Conservation (phyloP, 2,888 invertebrate genomes). For the Phyto melanocephala region DNA sequence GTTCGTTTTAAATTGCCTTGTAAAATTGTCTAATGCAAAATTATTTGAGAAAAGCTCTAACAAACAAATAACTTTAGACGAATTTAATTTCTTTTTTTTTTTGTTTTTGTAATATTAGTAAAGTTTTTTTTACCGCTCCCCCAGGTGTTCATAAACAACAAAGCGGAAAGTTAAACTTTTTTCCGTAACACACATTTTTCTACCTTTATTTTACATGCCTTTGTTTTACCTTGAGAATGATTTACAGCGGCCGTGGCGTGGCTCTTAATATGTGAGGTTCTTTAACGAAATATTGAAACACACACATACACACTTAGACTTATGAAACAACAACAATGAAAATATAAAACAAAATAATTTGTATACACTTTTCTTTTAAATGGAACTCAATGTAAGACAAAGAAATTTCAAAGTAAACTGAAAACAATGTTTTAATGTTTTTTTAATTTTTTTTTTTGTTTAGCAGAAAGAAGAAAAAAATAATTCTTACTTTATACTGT, state of each 20-base stretch:
- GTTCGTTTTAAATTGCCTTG: no score
- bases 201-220: not conserved
- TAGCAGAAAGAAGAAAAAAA: constrained; percentile 2
- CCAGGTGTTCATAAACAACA: not conserved
- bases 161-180: not conserved
- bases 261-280: constrained; percentile 73
- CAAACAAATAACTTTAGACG: no score
- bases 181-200: not conserved
- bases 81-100: no score
- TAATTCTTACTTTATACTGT: constrained; percentile 31
- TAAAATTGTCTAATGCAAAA: no score
- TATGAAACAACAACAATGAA: not conserved
- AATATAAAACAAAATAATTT: constrained; percentile 5
- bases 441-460: not conserved
- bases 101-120: not conserved
- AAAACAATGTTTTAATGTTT: constrained; percentile 19
- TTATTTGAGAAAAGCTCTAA: no score
- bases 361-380: not conserved
- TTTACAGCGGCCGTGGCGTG: constrained; percentile 72
- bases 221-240: constrained; percentile 68
- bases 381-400: not conserved
- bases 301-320: not conserved
- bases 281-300: constrained; percentile 64
- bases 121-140: not conserved
- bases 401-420: not conserved